Conservation (phyloP, 1,140 invertebrate species). For the Zaprionus vittiger region DNA sequence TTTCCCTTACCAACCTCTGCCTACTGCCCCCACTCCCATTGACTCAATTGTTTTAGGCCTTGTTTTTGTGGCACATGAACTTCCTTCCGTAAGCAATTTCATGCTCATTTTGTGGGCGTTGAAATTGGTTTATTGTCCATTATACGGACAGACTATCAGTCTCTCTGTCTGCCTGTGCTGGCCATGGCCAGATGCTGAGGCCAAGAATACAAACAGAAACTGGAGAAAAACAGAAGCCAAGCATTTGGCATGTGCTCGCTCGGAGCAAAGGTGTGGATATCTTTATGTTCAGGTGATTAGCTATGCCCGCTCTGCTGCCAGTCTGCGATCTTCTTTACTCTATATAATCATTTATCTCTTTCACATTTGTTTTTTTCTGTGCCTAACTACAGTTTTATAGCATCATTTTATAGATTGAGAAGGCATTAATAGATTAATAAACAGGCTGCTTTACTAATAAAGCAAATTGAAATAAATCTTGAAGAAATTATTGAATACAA, state of each 20-base stretch:
- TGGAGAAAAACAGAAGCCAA: not conserved
- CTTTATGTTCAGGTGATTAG: constrained; percentile 20
- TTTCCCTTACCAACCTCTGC: constrained; percentile 2
- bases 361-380: not conserved
- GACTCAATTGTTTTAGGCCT: constrained; percentile 72
- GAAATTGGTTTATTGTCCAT: constrained; percentile 63
- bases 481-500: too few species aligned
- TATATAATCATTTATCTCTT: not conserved
- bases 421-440: not conserved
- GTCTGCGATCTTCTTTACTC: not conserved
- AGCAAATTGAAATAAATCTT: too few species aligned
- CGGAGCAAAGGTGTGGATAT: constrained; percentile 37
- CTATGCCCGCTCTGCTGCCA: not conserved
- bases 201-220: not conserved
- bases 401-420: not conserved
- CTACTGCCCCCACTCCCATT: not conserved
- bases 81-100: constrained; percentile 79
- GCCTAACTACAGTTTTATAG: not conserved
- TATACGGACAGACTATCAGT: not conserved
- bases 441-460: not conserved
- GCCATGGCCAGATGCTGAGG: not conserved
- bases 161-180: not conserved
- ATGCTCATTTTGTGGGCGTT: constrained; percentile 80
- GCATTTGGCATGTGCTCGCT: constrained; percentile 22
- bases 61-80: constrained; percentile 78